phyloP scores from a whole-genome alignment of 2,888 invertebrate species.

The Sialis fuliginosa region DNA sequence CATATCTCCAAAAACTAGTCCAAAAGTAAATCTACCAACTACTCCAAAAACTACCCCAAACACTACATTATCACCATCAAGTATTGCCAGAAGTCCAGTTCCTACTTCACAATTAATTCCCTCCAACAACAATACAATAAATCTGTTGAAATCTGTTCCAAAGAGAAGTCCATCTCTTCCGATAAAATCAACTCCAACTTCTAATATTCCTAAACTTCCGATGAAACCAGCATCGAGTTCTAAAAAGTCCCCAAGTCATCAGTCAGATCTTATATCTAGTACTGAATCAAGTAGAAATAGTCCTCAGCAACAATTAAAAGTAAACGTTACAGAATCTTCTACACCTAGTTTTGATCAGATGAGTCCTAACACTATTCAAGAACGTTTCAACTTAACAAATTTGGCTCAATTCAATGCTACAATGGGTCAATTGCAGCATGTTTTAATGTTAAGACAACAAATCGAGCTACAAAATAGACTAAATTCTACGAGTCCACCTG shows the following conservation, averaged over 20 bases:
- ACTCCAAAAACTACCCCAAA: too few species aligned
- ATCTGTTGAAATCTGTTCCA: too few species aligned
- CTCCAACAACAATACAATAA: too few species aligned
- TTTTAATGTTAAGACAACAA: slow-evolving; percentile 21
- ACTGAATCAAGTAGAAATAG: background rate
- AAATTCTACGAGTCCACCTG: background rate
- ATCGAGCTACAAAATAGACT: slow-evolving; percentile 19
- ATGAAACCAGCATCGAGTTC: background rate
- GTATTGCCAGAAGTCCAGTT: too few species aligned
- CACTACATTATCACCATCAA: too few species aligned
- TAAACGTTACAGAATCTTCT: too few species aligned
- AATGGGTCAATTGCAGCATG: slow-evolving; percentile 18
- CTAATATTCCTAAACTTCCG: background rate
- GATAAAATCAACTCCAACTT: too few species aligned
- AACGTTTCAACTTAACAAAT: slow-evolving; percentile 25
- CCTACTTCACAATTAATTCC: too few species aligned
- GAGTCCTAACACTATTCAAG: slow-evolving; percentile 21
- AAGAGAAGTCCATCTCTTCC: too few species aligned
- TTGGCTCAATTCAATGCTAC: slow-evolving; percentile 24
- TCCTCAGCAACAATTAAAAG: too few species aligned
- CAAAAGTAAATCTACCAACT: too few species aligned
- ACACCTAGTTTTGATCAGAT: slow-evolving; percentile 6
- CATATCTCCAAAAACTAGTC: too few species aligned
- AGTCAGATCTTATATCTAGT: slow-evolving; percentile 4
- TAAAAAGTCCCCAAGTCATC: background rate